A percentile compares a stretch with the other conserved stretches of the same genome.
Evolutionary conservation across 2,888 invertebrate species (phyloP).

Genomic region (Allacma fusca): DNA sequence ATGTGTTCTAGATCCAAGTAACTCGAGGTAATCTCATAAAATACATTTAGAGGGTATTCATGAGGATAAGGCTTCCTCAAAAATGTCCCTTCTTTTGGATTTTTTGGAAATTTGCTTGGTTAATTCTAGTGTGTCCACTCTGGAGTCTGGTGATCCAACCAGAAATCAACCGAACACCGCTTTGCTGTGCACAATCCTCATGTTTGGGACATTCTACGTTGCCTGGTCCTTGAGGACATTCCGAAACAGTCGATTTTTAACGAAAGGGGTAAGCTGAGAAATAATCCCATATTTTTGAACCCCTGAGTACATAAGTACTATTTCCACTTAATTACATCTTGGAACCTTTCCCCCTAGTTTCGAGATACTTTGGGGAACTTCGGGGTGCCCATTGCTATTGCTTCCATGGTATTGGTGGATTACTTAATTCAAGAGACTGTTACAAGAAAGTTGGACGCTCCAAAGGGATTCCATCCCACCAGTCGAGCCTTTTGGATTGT

Average conservation of each 20-base stretch:
- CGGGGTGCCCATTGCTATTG: constrained; percentile 67
- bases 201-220: constrained; percentile 68
- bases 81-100: no score
- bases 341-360: constrained; percentile 59
- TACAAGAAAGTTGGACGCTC: constrained; percentile 66
- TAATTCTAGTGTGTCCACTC: no score
- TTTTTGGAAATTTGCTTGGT: no score
- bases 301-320: no score
- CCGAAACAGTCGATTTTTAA: constrained; percentile 69
- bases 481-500: constrained; percentile 76
- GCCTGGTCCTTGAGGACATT: constrained; percentile 67
- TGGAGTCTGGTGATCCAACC: no score
- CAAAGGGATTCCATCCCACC: constrained; percentile 63
- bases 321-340: neutral
- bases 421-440: constrained; percentile 63
- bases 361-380: constrained; percentile 67
- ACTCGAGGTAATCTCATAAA: no score
- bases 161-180: constrained; percentile 68
- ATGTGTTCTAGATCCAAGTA: neutral
- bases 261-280: constrained; percentile 39
- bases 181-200: constrained; percentile 67
- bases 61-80: no score
- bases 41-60: no score
- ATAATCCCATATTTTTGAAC: no score
- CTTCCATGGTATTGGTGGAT: constrained; percentile 65